Conservation (phyloP, 2,797 vertebrate genomes). For the Hephaestus fuliginosus region DNA sequence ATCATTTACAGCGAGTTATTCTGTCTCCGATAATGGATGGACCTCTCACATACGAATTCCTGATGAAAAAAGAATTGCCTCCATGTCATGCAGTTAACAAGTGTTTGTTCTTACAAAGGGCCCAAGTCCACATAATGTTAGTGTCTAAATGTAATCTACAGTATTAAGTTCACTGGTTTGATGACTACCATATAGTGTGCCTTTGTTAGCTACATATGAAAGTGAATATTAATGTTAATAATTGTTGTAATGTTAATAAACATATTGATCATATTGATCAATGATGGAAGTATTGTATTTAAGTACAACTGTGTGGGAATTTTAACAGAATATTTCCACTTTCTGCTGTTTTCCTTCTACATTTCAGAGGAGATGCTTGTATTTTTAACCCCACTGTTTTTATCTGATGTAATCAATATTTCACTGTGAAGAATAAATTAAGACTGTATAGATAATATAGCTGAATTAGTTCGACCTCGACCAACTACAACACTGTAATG, state of each 20-base stretch:
- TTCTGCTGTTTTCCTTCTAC: neutral
- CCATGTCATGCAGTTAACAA: neutral
- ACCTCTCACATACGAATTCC: neutral
- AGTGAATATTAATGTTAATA: neutral
- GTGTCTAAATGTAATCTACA: neutral
- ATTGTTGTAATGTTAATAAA: neutral
- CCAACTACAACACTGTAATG: neutral
- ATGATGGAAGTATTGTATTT: neutral
- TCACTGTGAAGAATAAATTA: neutral
- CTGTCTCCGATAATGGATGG: neutral
- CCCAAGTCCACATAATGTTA: neutral
- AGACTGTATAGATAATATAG: neutral
- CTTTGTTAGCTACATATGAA: neutral
- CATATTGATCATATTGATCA: no score
- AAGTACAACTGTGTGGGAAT: neutral
- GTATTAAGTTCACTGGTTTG: neutral
- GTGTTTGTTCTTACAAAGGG: neutral
- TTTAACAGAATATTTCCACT: neutral
- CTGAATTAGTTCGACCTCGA: neutral
- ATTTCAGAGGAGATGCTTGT: neutral
- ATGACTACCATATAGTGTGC: neutral
- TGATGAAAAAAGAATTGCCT: neutral
- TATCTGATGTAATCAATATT: neutral
- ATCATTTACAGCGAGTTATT: slow-evolving; percentile 31
- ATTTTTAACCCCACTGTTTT: neutral